These are phyloP conservation scores for Sigmodon hispidus DNA, from an alignment of 2,113 vertebrate species.

Conservation along the genomic window DNA sequence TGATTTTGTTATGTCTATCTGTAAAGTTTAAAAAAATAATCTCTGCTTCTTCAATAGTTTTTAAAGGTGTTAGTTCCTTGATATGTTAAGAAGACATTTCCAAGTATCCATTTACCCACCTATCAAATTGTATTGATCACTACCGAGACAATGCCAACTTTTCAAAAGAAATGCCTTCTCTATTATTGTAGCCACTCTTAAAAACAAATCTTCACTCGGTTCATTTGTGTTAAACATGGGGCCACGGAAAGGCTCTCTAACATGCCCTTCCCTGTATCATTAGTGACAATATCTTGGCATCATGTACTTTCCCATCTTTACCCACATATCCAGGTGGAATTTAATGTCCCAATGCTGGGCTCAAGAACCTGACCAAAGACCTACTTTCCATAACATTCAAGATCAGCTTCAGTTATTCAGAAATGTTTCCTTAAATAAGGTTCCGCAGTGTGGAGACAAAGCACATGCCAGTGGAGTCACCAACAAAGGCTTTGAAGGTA, in stretches of 20 bases:
- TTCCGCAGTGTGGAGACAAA: slow-evolving; percentile 42
- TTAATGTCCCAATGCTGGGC: slow-evolving; percentile 86
- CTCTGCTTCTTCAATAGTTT: slow-evolving; percentile 24
- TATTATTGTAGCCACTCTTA: neutral
- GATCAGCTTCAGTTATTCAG: slow-evolving; percentile 83
- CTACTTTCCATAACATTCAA: slow-evolving; percentile 81
- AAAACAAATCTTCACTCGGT: neutral
- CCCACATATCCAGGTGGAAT: slow-evolving; percentile 74
- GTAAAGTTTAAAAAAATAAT: neutral
- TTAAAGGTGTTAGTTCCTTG: slow-evolving; percentile 1
- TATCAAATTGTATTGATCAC: neutral
- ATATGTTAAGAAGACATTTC: neutral
- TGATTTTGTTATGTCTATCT: slow-evolving; percentile 6
- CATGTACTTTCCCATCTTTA: neutral
- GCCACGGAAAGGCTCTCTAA: neutral
- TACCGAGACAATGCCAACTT: slow-evolving; percentile 3
- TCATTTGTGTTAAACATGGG: slow-evolving; percentile 1
- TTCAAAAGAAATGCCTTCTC: neutral
- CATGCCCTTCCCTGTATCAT: neutral
- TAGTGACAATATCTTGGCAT: neutral
- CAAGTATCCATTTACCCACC: neutral
- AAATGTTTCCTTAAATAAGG: slow-evolving; percentile 62
- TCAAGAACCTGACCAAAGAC: slow-evolving; percentile 82
- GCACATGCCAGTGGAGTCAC: slow-evolving; percentile 61
- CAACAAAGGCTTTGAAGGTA: slow-evolving; percentile 85